A percentile compares a stretch with the other conserved stretches of the same genome.
Evolutionary conservation across 2,888 invertebrate genomes (phyloP).

Genomic region (Theristus sp.): DNA sequence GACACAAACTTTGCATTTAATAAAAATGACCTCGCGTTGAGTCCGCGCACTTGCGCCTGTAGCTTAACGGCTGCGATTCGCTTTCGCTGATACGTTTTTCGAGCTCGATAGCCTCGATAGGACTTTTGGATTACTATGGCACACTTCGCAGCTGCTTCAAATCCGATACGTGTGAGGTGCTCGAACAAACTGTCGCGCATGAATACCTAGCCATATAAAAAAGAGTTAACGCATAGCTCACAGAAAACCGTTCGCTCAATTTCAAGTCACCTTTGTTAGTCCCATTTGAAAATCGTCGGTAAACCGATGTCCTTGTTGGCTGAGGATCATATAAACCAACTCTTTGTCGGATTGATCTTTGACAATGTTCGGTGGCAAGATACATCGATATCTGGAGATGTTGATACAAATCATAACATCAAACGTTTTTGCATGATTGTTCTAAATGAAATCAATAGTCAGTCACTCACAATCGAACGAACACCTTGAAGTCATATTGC

Average conservation of each 20-base stretch:
- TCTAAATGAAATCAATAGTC: neutral
- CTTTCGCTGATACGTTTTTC: slow-evolving; percentile 10
- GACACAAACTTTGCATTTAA: no score
- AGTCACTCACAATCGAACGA: neutral
- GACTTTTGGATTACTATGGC: neutral
- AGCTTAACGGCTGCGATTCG: slow-evolving; percentile 12
- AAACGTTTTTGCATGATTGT: no score
- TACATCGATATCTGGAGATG: slow-evolving; percentile 34
- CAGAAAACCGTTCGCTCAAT: neutral
- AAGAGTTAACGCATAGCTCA: no score
- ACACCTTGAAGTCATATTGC: neutral
- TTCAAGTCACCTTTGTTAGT: slow-evolving; percentile 43
- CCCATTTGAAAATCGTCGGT: slow-evolving; percentile 63
- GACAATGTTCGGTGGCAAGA: slow-evolving; percentile 25
- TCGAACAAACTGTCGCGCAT: neutral
- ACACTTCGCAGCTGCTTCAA: neutral
- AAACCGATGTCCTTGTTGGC: slow-evolving; percentile 40
- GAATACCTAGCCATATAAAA: no score
- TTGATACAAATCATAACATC: no score
- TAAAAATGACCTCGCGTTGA: slow-evolving; percentile 12
- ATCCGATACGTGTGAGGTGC: neutral
- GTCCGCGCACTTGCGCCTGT: slow-evolving; percentile 14
- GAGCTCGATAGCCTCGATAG: slow-evolving; percentile 7
- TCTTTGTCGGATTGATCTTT: slow-evolving; percentile 18
- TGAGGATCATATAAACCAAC: slow-evolving; percentile 22